A percentile compares a stretch with the other conserved stretches of the same genome.
These are phyloP conservation scores for Arnoldichthys spilopterus DNA, from an alignment of 2,797 vertebrate species.

Conservation along the genomic window DNA sequence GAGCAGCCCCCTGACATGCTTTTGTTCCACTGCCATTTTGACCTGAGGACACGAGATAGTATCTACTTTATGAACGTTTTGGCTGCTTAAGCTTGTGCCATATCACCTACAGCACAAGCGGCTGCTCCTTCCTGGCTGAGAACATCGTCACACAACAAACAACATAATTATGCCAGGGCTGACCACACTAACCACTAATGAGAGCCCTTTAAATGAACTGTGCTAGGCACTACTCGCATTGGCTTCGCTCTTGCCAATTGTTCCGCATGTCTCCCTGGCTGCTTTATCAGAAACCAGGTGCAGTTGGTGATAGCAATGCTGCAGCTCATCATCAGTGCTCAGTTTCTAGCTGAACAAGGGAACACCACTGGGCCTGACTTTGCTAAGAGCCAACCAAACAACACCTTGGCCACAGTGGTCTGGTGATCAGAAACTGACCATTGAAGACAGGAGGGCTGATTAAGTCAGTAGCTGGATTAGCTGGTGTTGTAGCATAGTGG, in stretches of 20 bases:
- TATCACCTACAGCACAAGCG: constrained; percentile 64
- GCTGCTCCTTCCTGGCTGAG: constrained; percentile 65
- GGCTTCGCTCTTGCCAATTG: no score
- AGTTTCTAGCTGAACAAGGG: no score
- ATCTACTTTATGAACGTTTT: constrained; percentile 76
- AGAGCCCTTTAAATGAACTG: constrained; percentile 60
- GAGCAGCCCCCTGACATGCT: constrained; percentile 69
- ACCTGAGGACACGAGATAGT: constrained; percentile 73
- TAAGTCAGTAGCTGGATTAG: no score
- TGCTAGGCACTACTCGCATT: background rate
- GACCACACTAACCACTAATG: constrained; percentile 71
- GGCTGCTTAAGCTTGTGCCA: constrained; percentile 69
- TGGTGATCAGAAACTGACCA: no score
- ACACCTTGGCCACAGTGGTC: no score
- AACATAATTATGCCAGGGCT: constrained; percentile 64
- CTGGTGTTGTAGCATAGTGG: no score
- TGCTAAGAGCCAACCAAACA: no score
- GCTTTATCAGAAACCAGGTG: background rate
- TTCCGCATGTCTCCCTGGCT: background rate
- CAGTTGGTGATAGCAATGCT: no score
- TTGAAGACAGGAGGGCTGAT: no score
- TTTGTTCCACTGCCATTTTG: constrained; percentile 63
- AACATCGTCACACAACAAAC: constrained; percentile 71
- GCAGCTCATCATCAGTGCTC: no score
- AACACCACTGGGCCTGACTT: no score